A percentile compares a stretch with the other conserved stretches of the same genome.
phyloP scores from a whole-genome alignment of 2,113 vertebrate species.

The Galeopterus variegatus region DNA sequence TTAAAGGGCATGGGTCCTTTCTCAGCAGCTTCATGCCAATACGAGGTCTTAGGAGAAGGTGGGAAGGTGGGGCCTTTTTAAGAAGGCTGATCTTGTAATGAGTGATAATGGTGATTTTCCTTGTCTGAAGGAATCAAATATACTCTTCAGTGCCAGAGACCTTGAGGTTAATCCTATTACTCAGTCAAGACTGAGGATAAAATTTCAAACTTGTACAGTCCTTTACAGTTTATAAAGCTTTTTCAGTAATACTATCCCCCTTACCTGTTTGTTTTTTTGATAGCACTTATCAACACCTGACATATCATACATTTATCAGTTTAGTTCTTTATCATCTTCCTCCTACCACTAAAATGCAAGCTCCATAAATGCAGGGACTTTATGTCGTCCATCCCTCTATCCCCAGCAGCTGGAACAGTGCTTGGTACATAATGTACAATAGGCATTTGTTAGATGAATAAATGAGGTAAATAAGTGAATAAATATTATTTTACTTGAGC shows the following conservation, averaged over 20 bases:
- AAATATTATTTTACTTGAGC: neutral
- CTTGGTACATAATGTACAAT: neutral
- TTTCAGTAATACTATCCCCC: neutral
- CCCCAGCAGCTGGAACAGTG: neutral
- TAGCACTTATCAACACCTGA: neutral
- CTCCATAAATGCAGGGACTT: neutral
- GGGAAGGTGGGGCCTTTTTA: neutral
- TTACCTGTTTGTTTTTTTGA: conserved; percentile 52
- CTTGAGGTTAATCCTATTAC: conserved; percentile 48
- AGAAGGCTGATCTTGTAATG: neutral
- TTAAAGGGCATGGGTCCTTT: neutral
- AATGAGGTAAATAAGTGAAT: neutral
- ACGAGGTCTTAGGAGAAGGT: neutral
- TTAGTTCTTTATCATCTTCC: neutral
- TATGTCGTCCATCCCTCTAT: neutral
- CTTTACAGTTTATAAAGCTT: conserved; percentile 15
- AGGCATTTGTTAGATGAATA: conserved; percentile 8
- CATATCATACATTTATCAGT: neutral
- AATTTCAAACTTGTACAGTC: conserved; percentile 11
- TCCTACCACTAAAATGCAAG: conserved; percentile 22
- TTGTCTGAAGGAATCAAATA: conserved; percentile 27
- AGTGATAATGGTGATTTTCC: neutral
- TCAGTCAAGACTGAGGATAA: neutral
- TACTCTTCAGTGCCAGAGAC: neutral
- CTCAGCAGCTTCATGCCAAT: neutral